Evolutionary conservation across 2,888 invertebrate species (phyloP).

Genomic region (Ariolimax columbianus): DNA sequence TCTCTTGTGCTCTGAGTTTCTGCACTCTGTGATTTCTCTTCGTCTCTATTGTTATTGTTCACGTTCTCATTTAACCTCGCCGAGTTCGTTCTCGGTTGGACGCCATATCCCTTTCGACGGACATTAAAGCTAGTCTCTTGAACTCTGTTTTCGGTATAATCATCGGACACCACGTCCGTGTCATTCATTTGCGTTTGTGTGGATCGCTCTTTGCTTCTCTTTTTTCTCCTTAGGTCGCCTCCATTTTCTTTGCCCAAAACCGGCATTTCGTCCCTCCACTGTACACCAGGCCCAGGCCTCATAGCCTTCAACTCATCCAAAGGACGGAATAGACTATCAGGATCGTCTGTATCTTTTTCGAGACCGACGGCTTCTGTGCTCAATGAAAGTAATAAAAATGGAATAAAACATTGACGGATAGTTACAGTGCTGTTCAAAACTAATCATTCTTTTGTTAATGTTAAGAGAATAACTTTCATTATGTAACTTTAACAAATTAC

Average conservation of each 20-base stretch:
- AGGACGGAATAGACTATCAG: conserved; percentile 22
- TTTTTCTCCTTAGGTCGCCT: conserved; percentile 17
- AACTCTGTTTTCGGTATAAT: background rate
- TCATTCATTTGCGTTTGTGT: background rate
- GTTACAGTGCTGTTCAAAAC: too few species aligned
- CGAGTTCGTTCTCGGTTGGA: background rate
- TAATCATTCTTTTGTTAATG: too few species aligned
- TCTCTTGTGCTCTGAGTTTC: background rate
- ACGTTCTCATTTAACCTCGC: background rate
- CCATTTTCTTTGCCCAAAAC: background rate
- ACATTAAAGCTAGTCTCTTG: background rate
- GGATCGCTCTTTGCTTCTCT: background rate
- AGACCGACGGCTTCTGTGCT: conserved; percentile 20
- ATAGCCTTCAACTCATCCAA: conserved; percentile 37
- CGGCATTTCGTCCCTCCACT: conserved; percentile 34
- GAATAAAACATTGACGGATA: too few species aligned
- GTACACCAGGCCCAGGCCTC: conserved; percentile 42
- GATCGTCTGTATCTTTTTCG: conserved; percentile 45
- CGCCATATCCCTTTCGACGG: background rate
- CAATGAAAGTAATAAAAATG: background rate
- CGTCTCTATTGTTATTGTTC: background rate
- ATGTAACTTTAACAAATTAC: too few species aligned
- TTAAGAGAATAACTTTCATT: too few species aligned
- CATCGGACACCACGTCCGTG: background rate
- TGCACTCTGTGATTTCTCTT: background rate